A percentile compares a stretch with the other conserved stretches of the same genome.
Conservation (phyloP, 2,888 invertebrate species). For the Callimorpha dominula region DNA sequence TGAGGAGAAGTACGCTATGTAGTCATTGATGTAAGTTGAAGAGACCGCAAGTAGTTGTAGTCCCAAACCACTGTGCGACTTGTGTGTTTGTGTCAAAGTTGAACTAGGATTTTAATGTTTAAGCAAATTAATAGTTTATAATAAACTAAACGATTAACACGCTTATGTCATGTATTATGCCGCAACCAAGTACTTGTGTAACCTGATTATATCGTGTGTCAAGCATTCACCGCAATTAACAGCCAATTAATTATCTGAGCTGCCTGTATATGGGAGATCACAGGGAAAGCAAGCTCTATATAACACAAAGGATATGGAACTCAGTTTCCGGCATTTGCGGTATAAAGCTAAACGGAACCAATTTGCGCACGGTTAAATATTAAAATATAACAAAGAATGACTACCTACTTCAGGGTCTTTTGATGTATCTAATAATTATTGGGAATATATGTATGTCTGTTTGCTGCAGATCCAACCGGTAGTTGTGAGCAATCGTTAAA, state of each 20-base stretch:
- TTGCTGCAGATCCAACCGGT: no score
- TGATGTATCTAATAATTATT: no score
- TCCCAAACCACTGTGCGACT: neutral
- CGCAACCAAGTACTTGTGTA: neutral
- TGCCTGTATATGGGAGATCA: neutral
- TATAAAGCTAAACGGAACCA: neutral
- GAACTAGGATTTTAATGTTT: neutral
- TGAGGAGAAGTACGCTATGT: no score
- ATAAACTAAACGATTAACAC: neutral
- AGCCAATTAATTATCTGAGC: constrained; percentile 8
- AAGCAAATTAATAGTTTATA: neutral
- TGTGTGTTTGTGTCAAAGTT: neutral
- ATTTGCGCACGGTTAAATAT: neutral
- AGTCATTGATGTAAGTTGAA: neutral
- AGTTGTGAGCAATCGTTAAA: no score
- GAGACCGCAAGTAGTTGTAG: neutral
- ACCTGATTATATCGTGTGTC: constrained; percentile 13
- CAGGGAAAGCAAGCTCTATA: neutral
- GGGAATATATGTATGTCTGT: no score
- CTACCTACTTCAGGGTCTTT: neutral
- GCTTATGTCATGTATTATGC: neutral
- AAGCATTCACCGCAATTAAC: neutral
- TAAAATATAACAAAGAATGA: neutral
- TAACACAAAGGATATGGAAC: constrained; percentile 2
- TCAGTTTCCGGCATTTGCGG: neutral